Evolutionary conservation across 2,113 vertebrate species (phyloP), one percentile per base, ranked within the genome.

Genomic region (Osmerus eperlanus): DNA sequence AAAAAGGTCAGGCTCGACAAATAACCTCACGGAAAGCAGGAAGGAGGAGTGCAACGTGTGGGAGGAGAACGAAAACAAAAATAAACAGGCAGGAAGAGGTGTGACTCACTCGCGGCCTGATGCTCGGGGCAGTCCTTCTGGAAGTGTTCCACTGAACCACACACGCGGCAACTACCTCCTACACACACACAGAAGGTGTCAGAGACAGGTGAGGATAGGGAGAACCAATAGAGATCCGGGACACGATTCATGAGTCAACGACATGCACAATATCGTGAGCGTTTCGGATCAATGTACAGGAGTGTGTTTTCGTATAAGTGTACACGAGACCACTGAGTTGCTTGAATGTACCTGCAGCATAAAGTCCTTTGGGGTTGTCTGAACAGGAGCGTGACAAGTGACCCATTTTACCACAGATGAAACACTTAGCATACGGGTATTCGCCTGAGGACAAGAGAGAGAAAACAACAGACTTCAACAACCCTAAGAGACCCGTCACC

Each of bases 71-170:
- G 19, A 21, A 70, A 1, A 61, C 13, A 36, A 23, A n/a, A 23
- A 23, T 23, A 23, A 23, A 23, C 19, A 54, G n/a, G 4, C 21
- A 4, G 11, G 8, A 14, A 7, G 11, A 18, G 52, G 18, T 12
- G 60, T 21, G 29, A 82, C 92, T 93, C 83, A 99, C 97, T 92
- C 83, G 91, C 61, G 0, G 86, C 91, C 86, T 95, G 93, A 68
- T 95, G 94, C 65, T 95, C 93, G 0, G 96, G 96, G 77, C 97
- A 99, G 69, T 99, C 95, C 80, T 95, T 98, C 84, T 90, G 93
- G 75, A 97, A 96, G 84, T 99, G 97, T 71, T 96, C 94, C 76
- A 99, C 97, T 3, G 97, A 99, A 3, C 96, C 97, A 85, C 97
- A 99, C 16, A 96, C 88, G 5, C 86, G 94, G 81, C 97, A 99